Conservation (phyloP, 2,888 invertebrate genomes). For the Clostera curtula region DNA sequence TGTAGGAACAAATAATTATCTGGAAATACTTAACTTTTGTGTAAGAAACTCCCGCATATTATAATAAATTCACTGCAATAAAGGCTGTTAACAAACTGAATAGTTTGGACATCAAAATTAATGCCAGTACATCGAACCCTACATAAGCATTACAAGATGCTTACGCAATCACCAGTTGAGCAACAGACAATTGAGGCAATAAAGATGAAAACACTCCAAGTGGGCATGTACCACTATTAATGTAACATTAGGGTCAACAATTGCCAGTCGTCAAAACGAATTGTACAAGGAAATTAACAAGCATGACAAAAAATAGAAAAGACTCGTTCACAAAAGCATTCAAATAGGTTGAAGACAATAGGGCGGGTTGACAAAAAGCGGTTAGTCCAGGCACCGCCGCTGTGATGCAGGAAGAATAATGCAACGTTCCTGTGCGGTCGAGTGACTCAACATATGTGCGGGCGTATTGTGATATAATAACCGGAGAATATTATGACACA, state of each 20-base stretch:
- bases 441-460: slow-evolving; percentile 53
- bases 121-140: slow-evolving; percentile 51
- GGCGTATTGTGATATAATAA: slow-evolving; percentile 38
- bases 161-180: slow-evolving; percentile 56
- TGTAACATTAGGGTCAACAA: slow-evolving; percentile 46
- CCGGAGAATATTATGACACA: slow-evolving; percentile 20
- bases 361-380: slow-evolving; percentile 54
- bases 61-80: slow-evolving; percentile 9
- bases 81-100: slow-evolving; percentile 11
- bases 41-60: too few species aligned
- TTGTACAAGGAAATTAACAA: slow-evolving; percentile 29
- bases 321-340: slow-evolving; percentile 47
- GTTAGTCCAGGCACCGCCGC: slow-evolving; percentile 47
- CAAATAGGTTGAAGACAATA: slow-evolving; percentile 56
- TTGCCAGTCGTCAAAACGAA: slow-evolving; percentile 28
- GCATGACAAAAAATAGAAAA: slow-evolving; percentile 30
- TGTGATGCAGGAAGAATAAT: slow-evolving; percentile 51
- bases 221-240: slow-evolving; percentile 45
- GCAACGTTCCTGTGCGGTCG: slow-evolving; percentile 55
- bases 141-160: slow-evolving; percentile 44
- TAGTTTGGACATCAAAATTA: slow-evolving; percentile 23
- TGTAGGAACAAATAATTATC: too few species aligned
- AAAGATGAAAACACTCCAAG: slow-evolving; percentile 56
- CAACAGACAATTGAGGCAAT: slow-evolving; percentile 66
- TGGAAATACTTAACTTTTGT: too few species aligned